phyloP scores from a whole-genome alignment of 1,140 invertebrate species.

The Medauroidea extradentata region DNA sequence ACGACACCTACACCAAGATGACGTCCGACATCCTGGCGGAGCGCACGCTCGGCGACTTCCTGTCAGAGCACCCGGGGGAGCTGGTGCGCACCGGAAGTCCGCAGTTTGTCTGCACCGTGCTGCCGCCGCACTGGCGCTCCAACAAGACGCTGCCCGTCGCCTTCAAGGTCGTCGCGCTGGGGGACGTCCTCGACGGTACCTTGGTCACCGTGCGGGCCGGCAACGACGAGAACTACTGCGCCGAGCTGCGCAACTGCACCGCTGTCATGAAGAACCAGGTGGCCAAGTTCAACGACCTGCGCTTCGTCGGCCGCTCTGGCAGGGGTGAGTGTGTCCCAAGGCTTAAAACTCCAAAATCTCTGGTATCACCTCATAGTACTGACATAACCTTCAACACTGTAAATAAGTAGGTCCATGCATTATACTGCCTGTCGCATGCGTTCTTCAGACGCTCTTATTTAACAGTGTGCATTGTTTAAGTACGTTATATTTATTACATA shows the following conservation, averaged over 20 bases:
- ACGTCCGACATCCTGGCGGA: constrained; percentile 81
- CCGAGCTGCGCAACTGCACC: constrained; percentile 87
- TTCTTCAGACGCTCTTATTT: no score
- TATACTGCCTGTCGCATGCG: no score
- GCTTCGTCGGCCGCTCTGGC: constrained; percentile 95
- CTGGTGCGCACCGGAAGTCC: constrained; percentile 89
- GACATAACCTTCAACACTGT: no score
- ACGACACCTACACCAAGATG: constrained; percentile 81
- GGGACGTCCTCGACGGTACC: constrained; percentile 92
- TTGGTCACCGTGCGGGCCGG: constrained; percentile 92
- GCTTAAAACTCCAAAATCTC: no score
- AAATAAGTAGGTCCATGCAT: no score
- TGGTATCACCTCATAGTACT: no score
- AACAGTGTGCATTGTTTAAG: no score
- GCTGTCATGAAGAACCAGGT: constrained; percentile 97
- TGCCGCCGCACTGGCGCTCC: constrained; percentile 94
- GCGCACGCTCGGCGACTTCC: constrained; percentile 80
- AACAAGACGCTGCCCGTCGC: constrained; percentile 95
- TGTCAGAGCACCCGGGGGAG: constrained; percentile 85
- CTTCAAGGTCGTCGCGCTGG: constrained; percentile 88
- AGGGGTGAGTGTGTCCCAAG: no score
- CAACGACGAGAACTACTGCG: constrained; percentile 96
- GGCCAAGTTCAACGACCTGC: constrained; percentile 96
- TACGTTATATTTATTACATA: no score
- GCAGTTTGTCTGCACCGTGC: constrained; percentile 85